Percentiles rank a stretch among this genome's conserved stretches.
Conservation (phyloP, 2,888 invertebrate species). For the Brenthis daphne region DNA sequence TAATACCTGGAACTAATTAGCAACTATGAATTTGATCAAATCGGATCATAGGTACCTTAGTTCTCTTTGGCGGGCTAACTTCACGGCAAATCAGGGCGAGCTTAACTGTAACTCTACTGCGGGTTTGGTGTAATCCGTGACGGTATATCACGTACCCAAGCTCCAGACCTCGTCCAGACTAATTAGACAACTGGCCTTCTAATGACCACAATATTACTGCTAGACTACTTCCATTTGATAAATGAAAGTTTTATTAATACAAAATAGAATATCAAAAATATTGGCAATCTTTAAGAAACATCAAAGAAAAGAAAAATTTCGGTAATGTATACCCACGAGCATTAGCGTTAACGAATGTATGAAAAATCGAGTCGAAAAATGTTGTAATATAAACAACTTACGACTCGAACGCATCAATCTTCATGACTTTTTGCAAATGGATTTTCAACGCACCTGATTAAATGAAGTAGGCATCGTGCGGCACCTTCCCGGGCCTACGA, state of each 20-base stretch:
- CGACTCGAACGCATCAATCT: constrained; percentile 41
- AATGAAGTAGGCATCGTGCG: constrained; percentile 40
- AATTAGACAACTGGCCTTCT: constrained; percentile 31
- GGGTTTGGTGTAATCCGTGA: constrained; percentile 39
- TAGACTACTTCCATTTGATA: too few relatives aligned
- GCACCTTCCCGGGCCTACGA: constrained; percentile 40
- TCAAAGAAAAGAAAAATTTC: not conserved
- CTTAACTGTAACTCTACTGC: constrained; percentile 40
- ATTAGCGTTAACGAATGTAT: constrained; percentile 14
- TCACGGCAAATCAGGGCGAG: constrained; percentile 36
- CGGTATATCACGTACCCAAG: constrained; percentile 26
- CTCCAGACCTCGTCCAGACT: constrained; percentile 29
- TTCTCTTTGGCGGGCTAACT: constrained; percentile 36
- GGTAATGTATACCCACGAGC: not conserved
- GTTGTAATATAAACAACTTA: constrained; percentile 26
- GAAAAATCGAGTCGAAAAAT: constrained; percentile 14
- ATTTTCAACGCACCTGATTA: constrained; percentile 46
- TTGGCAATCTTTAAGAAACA: not conserved
- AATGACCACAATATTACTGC: not conserved
- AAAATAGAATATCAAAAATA: not conserved
- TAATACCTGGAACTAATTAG: constrained; percentile 31
- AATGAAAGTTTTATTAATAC: too few relatives aligned
- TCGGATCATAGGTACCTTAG: constrained; percentile 30
- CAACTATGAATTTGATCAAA: constrained; percentile 35
- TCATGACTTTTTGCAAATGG: constrained; percentile 43